These are phyloP conservation scores for Sebastes matsubarae DNA, from an alignment of 2,797 vertebrate genomes.

Conservation along the genomic window DNA sequence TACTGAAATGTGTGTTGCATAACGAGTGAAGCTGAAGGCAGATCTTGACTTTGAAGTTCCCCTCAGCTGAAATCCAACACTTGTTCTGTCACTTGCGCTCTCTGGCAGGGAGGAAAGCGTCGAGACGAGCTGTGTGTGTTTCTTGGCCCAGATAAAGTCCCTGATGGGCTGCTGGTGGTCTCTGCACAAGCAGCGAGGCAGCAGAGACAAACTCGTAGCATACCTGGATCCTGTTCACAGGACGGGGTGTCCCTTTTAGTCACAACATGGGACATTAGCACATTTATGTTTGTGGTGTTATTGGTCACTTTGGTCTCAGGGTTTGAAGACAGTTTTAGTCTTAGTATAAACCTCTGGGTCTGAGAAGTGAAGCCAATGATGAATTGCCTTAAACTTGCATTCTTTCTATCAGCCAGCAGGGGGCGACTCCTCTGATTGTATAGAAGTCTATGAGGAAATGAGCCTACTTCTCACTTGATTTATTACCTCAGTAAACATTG, in stretches of 20 bases:
- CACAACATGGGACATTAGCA: background rate
- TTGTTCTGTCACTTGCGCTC: slow-evolving; percentile 33
- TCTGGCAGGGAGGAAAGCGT: slow-evolving; percentile 8
- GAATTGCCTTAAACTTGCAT: fast-evolving
- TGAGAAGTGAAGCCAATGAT: too few species aligned
- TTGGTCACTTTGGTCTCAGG: background rate
- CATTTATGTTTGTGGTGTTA: background rate
- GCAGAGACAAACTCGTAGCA: background rate
- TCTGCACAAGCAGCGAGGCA: background rate
- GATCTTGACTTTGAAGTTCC: slow-evolving; percentile 66
- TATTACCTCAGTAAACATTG: too few species aligned
- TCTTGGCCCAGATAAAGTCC: background rate
- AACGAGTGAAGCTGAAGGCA: slow-evolving; percentile 47
- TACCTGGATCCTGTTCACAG: background rate
- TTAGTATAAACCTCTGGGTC: too few species aligned
- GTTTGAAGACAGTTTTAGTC: too few species aligned
- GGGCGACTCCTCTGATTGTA: too few species aligned
- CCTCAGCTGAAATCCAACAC: slow-evolving; percentile 31
- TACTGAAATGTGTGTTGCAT: slow-evolving; percentile 51
- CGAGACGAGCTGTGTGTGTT: background rate
- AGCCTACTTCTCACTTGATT: too few species aligned
- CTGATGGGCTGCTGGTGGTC: background rate
- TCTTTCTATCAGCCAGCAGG: too few species aligned
- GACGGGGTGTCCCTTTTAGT: background rate
- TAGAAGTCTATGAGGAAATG: too few species aligned